A percentile compares a stretch with the other conserved stretches of the same genome.
Evolutionary conservation across 2,888 invertebrate species (phyloP).

Genomic region (Diplolepis rosae): DNA sequence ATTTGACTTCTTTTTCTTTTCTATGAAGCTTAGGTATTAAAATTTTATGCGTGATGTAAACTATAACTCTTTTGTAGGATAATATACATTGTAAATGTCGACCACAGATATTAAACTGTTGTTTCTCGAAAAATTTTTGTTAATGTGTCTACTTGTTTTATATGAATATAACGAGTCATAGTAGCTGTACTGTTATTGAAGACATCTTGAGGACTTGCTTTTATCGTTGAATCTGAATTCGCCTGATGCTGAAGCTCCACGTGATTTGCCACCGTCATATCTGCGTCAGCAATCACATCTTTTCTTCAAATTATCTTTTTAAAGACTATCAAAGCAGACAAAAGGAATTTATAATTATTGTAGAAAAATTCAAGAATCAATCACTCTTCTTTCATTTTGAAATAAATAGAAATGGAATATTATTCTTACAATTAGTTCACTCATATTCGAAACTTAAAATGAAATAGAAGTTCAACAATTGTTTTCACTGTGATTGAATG

Average conservation of each 20-base stretch:
- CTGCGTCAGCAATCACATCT: slow-evolving; percentile 49
- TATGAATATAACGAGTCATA: slow-evolving; percentile 72
- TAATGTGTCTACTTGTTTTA: slow-evolving; percentile 71
- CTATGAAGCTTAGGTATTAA: too few relatives aligned
- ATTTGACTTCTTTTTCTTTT: too few relatives aligned
- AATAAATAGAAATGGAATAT: too few relatives aligned
- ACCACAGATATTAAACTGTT: slow-evolving; percentile 67
- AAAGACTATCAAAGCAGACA: slow-evolving; percentile 9
- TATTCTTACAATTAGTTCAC: too few relatives aligned
- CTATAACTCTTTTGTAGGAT: slow-evolving; percentile 11
- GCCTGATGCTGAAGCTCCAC: slow-evolving; percentile 48
- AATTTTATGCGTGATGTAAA: too few relatives aligned
- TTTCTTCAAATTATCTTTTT: neutral
- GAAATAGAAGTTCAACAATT: too few relatives aligned
- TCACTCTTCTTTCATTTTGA: neutral
- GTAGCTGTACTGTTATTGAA: slow-evolving; percentile 64
- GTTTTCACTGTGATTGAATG: neutral
- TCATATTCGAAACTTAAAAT: too few relatives aligned
- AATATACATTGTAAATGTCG: slow-evolving; percentile 32
- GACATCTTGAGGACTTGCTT: slow-evolving; percentile 48
- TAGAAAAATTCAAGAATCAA: neutral
- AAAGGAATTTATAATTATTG: neutral
- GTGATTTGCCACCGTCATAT: slow-evolving; percentile 52
- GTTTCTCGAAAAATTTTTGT: slow-evolving; percentile 74
- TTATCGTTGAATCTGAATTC: slow-evolving; percentile 49